These are phyloP conservation scores for Cyrtonyx montezumae DNA, from an alignment of 2,113 vertebrate species.

Conservation along the genomic window DNA sequence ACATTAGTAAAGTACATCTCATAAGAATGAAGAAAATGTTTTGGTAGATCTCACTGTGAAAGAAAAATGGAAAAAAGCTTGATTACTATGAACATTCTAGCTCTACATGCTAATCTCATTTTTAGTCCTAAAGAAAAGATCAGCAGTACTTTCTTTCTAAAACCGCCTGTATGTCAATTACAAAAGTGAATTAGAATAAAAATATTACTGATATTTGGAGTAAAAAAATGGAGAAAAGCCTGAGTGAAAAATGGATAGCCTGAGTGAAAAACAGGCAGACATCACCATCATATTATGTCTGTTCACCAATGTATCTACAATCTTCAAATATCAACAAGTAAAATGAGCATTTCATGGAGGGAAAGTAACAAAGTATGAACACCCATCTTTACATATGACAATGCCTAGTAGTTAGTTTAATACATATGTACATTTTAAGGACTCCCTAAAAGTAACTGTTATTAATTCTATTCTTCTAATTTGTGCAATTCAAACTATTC, in stretches of 20 bases:
- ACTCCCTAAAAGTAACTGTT: not conserved
- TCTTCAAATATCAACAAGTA: not conserved
- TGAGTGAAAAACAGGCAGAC: not conserved
- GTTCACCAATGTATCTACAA: not conserved
- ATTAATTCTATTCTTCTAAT: not conserved
- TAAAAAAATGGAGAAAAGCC: not conserved
- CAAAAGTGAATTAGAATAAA: not conserved
- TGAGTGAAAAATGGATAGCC: not conserved
- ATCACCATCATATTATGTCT: not conserved
- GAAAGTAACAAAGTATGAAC: not conserved
- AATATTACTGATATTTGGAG: not conserved
- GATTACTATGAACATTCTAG: not conserved
- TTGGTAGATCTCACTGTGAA: not conserved
- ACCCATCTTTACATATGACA: not conserved
- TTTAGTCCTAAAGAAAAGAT: not conserved
- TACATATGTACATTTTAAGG: not conserved
- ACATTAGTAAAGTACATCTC: too few relatives aligned
- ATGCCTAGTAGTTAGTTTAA: not conserved
- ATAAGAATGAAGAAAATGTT: not conserved
- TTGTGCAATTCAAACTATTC: not conserved
- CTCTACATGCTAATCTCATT: constrained; percentile 6
- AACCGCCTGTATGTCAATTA: not conserved
- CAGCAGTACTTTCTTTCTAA: not conserved
- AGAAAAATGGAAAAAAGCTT: not conserved
- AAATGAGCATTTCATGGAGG: not conserved